Evolutionary conservation across 2,113 vertebrate species (phyloP).

Genomic region (Gorsachius goisagi): DNA sequence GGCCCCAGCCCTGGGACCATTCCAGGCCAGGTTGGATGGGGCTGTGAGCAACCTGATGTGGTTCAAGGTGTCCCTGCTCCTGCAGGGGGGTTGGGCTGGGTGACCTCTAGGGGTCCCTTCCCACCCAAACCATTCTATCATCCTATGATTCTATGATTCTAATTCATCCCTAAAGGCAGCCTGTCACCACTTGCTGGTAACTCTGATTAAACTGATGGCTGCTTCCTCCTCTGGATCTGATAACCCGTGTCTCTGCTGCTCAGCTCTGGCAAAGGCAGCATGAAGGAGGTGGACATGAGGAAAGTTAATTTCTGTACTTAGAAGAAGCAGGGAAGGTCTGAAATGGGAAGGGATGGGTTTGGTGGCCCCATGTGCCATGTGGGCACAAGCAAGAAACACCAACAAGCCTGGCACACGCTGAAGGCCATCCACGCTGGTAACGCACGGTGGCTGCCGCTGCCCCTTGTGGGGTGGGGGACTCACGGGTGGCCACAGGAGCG

Average conservation of each 20-base stretch:
- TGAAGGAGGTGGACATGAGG: too few relatives aligned
- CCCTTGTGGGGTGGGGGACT: rapidly evolving
- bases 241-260: background rate
- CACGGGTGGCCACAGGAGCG: background rate
- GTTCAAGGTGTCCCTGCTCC: too few relatives aligned
- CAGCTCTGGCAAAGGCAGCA: background rate
- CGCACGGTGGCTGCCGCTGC: background rate
- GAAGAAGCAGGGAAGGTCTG: background rate
- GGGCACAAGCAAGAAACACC: background rate
- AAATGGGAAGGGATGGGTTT: background rate
- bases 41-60: too few relatives aligned
- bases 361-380: background rate
- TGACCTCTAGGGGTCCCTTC: too few relatives aligned
- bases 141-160: too few relatives aligned
- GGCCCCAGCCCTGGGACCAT: too few relatives aligned
- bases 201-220: background rate
- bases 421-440: background rate
- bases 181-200: background rate
- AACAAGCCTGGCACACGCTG: too few relatives aligned
- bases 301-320: background rate
- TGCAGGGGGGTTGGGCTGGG: too few relatives aligned
- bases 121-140: too few relatives aligned
- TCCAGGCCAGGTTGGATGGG: too few relatives aligned
- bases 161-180: background rate
- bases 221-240: background rate